A percentile compares a stretch with the other conserved stretches of the same genome.
phyloP scores from a whole-genome alignment of 2,113 vertebrate genomes.

The Jaculus jaculus region DNA sequence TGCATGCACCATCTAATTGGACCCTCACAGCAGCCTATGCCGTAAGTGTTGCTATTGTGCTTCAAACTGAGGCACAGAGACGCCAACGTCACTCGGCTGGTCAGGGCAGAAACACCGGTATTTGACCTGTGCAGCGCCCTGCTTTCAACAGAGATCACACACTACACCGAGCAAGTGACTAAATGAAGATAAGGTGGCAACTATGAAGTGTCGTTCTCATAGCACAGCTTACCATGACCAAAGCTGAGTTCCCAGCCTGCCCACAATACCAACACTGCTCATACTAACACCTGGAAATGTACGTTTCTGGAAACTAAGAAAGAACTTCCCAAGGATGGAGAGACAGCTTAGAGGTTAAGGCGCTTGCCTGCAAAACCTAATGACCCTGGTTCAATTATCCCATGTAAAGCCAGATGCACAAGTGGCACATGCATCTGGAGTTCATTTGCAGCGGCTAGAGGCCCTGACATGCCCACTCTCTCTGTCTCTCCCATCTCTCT shows the following conservation, averaged over 20 bases:
- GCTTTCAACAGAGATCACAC: background rate
- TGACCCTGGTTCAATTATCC: too few relatives aligned
- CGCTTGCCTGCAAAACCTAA: too few relatives aligned
- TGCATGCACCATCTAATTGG: background rate
- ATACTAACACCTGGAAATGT: background rate
- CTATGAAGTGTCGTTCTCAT: background rate
- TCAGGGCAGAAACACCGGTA: background rate
- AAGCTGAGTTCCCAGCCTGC: background rate
- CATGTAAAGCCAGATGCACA: too few relatives aligned
- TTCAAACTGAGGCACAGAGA: background rate
- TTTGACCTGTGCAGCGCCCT: background rate
- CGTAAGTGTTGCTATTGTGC: background rate
- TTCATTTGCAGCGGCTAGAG: too few relatives aligned
- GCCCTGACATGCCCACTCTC: too few relatives aligned
- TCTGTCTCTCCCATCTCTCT: too few relatives aligned
- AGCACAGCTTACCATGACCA: background rate
- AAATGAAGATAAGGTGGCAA: background rate
- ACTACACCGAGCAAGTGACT: background rate
- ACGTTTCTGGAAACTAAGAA: conserved; percentile 38
- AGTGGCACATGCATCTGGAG: too few relatives aligned
- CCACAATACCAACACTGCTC: background rate
- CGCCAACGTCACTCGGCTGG: background rate
- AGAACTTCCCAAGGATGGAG: background rate
- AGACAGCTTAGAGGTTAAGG: too few relatives aligned
- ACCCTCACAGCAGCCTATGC: background rate